These are phyloP conservation scores for Halocynthia aurantium DNA, from an alignment of 23 tunicate species.

Conservation along the genomic window DNA sequence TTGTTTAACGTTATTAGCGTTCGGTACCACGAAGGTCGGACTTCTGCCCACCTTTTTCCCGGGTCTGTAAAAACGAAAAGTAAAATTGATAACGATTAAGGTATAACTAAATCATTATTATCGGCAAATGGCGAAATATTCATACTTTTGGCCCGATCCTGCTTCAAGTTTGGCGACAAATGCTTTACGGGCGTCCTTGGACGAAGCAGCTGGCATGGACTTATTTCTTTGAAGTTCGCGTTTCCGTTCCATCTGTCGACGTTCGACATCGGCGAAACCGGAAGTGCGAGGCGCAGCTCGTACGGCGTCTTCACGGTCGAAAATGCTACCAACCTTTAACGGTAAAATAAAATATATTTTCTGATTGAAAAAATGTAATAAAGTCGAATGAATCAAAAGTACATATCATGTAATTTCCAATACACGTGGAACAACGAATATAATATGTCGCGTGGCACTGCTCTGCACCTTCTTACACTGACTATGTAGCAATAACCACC, in stretches of 20 bases:
- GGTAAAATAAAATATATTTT: not conserved
- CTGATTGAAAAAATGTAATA: not conserved
- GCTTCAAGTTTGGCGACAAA: constrained; percentile 77
- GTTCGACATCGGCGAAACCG: constrained; percentile 35
- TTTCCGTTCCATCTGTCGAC: constrained; percentile 58
- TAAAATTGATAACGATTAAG: too few relatives aligned
- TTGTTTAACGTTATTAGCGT: constrained; percentile 93
- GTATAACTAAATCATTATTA: not conserved
- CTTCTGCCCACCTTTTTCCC: constrained; percentile 74
- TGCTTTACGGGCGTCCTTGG: constrained; percentile 70
- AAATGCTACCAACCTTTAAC: constrained; percentile 75
- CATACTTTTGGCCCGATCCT: constrained; percentile 15
- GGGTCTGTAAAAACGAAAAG: too few relatives aligned
- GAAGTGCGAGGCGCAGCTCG: constrained; percentile 12
- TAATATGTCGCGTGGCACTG: too few relatives aligned
- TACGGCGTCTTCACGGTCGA: constrained; percentile 52
- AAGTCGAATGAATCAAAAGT: too few relatives aligned
- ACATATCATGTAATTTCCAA: too few relatives aligned
- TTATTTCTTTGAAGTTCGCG: constrained; percentile 56
- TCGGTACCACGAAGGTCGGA: constrained; percentile 83
- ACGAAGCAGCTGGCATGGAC: constrained; percentile 66
- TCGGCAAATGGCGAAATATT: not conserved
- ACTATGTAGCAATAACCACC: too few relatives aligned
- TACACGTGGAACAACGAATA: too few relatives aligned
- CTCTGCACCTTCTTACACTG: too few relatives aligned